A percentile compares a stretch with the other conserved stretches of the same genome.
These are phyloP conservation scores for Astur gentilis DNA, from an alignment of 2,113 vertebrate genomes.

Conservation along the genomic window DNA sequence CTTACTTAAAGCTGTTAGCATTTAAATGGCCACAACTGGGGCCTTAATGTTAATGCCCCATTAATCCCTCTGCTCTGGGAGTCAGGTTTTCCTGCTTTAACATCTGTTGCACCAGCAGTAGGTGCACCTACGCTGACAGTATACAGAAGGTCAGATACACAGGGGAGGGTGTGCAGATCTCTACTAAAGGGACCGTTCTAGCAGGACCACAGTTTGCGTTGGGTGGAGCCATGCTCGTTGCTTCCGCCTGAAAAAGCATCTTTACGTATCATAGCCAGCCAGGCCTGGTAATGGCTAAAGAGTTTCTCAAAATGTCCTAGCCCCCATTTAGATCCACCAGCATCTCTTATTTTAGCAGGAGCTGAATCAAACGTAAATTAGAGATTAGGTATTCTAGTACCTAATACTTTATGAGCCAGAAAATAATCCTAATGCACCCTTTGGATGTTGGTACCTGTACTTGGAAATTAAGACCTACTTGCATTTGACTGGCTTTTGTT, in stretches of 20 bases:
- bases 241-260: neutral
- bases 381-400: neutral
- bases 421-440: neutral
- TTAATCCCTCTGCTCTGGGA: neutral
- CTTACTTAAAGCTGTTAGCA: constrained; percentile 6
- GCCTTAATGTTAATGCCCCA: constrained; percentile 8
- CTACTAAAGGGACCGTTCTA: neutral
- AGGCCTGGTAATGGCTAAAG: neutral
- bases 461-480: neutral
- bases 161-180: neutral
- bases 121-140: neutral
- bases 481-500: constrained; percentile 4
- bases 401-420: neutral
- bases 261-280: neutral
- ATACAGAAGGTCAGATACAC: neutral
- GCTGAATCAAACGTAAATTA: neutral
- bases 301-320: neutral
- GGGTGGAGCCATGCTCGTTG: neutral
- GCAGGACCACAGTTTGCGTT: neutral
- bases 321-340: neutral
- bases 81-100: constrained; percentile 13
- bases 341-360: neutral
- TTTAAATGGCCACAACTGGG: neutral
- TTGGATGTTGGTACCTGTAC: neutral
- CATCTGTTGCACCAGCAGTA: constrained; percentile 30